phyloP scores from a whole-genome alignment of 2,797 vertebrate genomes.

The Chlorospingus semifuscus region DNA sequence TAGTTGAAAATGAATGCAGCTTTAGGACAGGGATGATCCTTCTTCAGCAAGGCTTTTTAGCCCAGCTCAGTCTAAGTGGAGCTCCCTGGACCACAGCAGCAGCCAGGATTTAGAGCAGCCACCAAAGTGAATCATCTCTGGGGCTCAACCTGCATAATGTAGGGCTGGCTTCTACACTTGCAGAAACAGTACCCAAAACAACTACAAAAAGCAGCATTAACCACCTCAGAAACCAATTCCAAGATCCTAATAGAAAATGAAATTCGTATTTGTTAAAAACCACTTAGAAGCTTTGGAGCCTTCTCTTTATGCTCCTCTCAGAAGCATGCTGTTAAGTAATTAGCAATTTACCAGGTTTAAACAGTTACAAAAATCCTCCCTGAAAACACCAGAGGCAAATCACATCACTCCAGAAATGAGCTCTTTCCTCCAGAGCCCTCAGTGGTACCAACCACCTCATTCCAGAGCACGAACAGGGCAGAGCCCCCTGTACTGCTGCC shows the following conservation, averaged over 20 bases:
- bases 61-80: background rate
- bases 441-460: background rate
- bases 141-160: background rate
- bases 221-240: background rate
- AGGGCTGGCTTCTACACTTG: accelerated
- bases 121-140: background rate
- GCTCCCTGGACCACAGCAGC: background rate
- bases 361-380: conserved; percentile 32
- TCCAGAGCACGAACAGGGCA: background rate
- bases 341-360: conserved; percentile 41
- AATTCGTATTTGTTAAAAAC: conserved; percentile 53
- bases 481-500: background rate
- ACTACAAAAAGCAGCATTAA: background rate
- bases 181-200: background rate
- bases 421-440: background rate
- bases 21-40: background rate
- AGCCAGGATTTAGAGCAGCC: background rate
- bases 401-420: background rate
- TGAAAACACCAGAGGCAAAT: conserved; percentile 36
- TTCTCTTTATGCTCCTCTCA: background rate
- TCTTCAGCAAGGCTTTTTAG: background rate
- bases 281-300: conserved; percentile 32
- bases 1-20: background rate
- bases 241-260: conserved; percentile 33
- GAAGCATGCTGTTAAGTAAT: conserved; percentile 50